Evolutionary conservation across 2,888 invertebrate genomes (phyloP), one percentile per base, ranked within the genome.

Genomic region (Acanthosepion esculentum): DNA sequence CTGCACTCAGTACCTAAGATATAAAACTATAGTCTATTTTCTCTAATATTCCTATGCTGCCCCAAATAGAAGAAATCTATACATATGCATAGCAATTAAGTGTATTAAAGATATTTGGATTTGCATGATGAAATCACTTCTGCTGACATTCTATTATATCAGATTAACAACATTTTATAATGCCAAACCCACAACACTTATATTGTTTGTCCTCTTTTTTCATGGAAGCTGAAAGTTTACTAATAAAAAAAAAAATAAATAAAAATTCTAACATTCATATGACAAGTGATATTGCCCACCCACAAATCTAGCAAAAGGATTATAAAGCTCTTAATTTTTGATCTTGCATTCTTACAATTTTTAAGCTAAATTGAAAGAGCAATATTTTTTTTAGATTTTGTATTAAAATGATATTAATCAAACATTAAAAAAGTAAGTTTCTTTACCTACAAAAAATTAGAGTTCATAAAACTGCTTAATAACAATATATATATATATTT

Each of bases 31-130:
- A 78, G 78, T 78, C 10, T 78, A 15, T n/a, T 78, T n/a, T 78
- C 15, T 59, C 20, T 7, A 59, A 23, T 20, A 59, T 59, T 59
- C 26, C 2, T 23, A 59, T 59, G 5, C 23, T 20, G 23, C 5
- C 20, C 23, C 26, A 59, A 78, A 78, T 4, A 78, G n/a, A 78
- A 78, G n/a, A 78, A 78, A 78, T n/a, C n/a, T 4, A 78, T 78
- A n/a, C 15, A 5, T n/a, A 78, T 33, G 33, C 33, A 18, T 59
- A 23, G 59, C 59, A 78, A 78, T 78, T 78, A 78, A 78, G 78
- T 78, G n/a, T 78, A 78, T 78, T 78, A 78, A 78, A 78, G 78
- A 78, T 78, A 78, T n/a, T 78, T 78, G 78, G 78, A 78, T 78
- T 78, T 78, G 23, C n/a, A 33, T 78, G 29, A 64, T 64, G 15